Evolutionary conservation across 2,113 vertebrate genomes (phyloP), one percentile per base, ranked within the genome.

Genomic region (Mirza zaza): DNA sequence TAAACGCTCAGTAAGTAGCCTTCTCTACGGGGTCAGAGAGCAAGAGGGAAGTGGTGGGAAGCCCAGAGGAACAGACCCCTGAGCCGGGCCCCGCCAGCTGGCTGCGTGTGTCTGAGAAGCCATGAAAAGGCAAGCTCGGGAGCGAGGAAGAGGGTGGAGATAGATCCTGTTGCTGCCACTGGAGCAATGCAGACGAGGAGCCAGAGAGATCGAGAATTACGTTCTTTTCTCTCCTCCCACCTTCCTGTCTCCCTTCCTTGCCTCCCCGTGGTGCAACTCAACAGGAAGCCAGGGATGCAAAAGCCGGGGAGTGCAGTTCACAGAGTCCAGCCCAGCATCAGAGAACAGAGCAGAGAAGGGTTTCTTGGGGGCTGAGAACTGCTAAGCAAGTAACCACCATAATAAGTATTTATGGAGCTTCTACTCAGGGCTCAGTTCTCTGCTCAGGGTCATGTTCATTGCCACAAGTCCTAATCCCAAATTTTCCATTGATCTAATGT

Each of bases 381-480:
- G 2, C 17, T 17, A 21, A 20, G 25, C 2, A 21, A 39, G 13
- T 10, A 13, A 20, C 36, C 73, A 14, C 39, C 36, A 2, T 2
- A 0, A 3, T 6, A 42, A 42, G 12, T 32, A 14, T 10, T 9
- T n/a, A 29, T 1, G 42, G 12, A 42, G 39, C n/a, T 61, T 68
- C 57, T 18, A 0, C 12, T 57, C 29, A 18, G 20, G 17, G 18
- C 2, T 34, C 63, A 52, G 48, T 13, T 36, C 5, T 32, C 15
- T 42, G 36, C 8, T 15, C 10, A 2, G 4, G 0, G 0, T 5
- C 21, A 5, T 0, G 0, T 21, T 25, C 18, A 23, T 3, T 0
- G 4, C 17, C 59, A 42, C 6, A 76, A 15, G 4, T 34, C 32
- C 21, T n/a, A 57, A 5, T 18, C 27, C 11, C 23, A 12, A 12